phyloP scores from a whole-genome alignment of 2,888 invertebrate species.

The Caenorhabditis imperialis region DNA sequence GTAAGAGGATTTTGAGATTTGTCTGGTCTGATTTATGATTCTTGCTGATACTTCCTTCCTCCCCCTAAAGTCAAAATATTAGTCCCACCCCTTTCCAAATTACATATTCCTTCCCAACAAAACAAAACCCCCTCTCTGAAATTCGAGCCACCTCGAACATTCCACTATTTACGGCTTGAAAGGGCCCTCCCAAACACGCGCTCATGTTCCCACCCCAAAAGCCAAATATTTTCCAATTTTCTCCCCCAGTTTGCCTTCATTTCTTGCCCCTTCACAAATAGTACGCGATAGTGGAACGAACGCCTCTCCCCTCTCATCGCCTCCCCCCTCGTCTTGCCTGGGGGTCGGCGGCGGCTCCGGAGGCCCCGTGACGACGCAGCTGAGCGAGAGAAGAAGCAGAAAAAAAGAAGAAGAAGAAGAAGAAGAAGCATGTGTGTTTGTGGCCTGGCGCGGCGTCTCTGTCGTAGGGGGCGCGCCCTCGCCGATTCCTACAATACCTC shows the following conservation, averaged over 20 bases:
- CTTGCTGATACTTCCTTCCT: no score
- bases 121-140: no score
- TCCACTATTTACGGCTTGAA: no score
- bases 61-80: no score
- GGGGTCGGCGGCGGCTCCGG: conserved; percentile 8
- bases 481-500: conserved; percentile 52
- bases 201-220: background rate
- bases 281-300: conserved; percentile 31
- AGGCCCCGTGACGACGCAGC: background rate
- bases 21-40: no score
- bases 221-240: background rate
- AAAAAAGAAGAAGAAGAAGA: conserved; percentile 10
- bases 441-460: conserved; percentile 51
- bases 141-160: no score
- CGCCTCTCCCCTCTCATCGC: conserved; percentile 10
- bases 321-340: conserved; percentile 1
- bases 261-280: conserved; percentile 29
- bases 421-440: conserved; percentile 44
- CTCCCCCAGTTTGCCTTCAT: background rate
- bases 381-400: conserved; percentile 1
- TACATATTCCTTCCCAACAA: no score
- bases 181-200: background rate
- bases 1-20: no score
- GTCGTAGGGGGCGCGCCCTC: conserved; percentile 30
- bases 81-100: no score